Evolutionary conservation across 2,888 invertebrate genomes (phyloP).

Genomic region (Bhutanitis thaidina): DNA sequence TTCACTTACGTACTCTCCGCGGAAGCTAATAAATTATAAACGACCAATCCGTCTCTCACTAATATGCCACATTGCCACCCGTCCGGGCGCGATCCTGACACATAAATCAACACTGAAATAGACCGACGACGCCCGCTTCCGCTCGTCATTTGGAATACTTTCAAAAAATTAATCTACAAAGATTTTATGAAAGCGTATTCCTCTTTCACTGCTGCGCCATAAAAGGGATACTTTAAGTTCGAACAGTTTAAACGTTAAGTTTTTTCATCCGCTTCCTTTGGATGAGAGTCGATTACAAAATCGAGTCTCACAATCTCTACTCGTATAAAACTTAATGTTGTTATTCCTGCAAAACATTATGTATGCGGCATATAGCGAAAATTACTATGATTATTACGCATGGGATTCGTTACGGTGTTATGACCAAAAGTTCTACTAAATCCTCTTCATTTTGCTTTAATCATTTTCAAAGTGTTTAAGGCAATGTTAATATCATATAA

Average conservation of each 20-base stretch:
- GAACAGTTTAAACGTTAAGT: slow-evolving; percentile 36
- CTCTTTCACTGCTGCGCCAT: slow-evolving; percentile 35
- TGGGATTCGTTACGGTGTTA: background rate
- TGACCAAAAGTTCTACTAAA: background rate
- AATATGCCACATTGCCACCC: slow-evolving; percentile 62
- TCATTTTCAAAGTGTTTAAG: too few relatives aligned
- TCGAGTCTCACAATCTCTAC: slow-evolving; percentile 25
- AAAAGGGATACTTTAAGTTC: slow-evolving; percentile 40
- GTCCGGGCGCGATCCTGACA: slow-evolving; percentile 47
- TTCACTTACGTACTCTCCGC: slow-evolving; percentile 33
- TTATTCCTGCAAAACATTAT: background rate
- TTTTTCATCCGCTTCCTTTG: slow-evolving; percentile 37
- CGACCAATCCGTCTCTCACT: slow-evolving; percentile 57
- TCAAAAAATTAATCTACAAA: slow-evolving; percentile 51
- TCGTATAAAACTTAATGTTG: slow-evolving; percentile 16
- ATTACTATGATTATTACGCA: background rate
- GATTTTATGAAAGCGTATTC: slow-evolving; percentile 46
- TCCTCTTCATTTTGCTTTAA: too few relatives aligned
- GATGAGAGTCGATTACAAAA: slow-evolving; percentile 33
- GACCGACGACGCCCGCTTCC: slow-evolving; percentile 58
- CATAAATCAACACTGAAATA: slow-evolving; percentile 74
- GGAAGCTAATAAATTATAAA: slow-evolving; percentile 58
- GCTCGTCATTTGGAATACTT: slow-evolving; percentile 55
- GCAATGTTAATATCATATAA: too few relatives aligned
- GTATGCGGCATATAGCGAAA: background rate